Base-by-base conservation (phyloP, 2,113 vertebrate species). In the Empidonax traillii region DNA sequence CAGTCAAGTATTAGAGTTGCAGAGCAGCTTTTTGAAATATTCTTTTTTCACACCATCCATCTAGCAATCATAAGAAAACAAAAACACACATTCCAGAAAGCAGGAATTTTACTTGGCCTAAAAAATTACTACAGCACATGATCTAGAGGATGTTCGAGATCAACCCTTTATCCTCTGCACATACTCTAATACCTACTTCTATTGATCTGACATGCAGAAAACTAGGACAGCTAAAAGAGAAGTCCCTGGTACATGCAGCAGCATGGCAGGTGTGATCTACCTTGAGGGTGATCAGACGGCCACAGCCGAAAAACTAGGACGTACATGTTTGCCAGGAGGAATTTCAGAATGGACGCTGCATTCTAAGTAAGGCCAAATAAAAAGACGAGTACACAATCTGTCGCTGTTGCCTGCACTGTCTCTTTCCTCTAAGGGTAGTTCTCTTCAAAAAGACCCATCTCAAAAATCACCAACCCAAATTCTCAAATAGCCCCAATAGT, bases 201-300 rank as follows among this genome's bases (percentile, higher is more conserved):
- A 44, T 68, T 82, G 39, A 86, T 62, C 17, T 74, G 83, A 66
- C 74, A 88, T 77, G 68, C 62, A 87, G 76, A 89, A 93, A 90
- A 87, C 65, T 49, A 73, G 58, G 68, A 87, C 59, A 80, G n/a
- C 53, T 84, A 62, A 65, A 90, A 84, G 78, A 73, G 68, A 69
- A 85, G 41, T 69, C 86, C 43, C 68, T 90, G 43, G 31, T 82
- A 81, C 28, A 71, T 55, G 37, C 49, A 87, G 41, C 56, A 89
- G 82, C 77, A 65, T 5, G 31, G 91, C 94, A 96, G 81, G 81
- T 95, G 82, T 51, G 75, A 89, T 94, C 69, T 95, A 62, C 95
- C 93, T 94, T n/a, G 43, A 87, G 89, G 95, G 91, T 62, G 82
- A 95, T 93, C 86, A 95, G 93, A 49, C 9, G 7, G 74, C 73